These are phyloP conservation scores for Dugesia japonica DNA, from an alignment of 2,888 invertebrate genomes.

Conservation along the genomic window DNA sequence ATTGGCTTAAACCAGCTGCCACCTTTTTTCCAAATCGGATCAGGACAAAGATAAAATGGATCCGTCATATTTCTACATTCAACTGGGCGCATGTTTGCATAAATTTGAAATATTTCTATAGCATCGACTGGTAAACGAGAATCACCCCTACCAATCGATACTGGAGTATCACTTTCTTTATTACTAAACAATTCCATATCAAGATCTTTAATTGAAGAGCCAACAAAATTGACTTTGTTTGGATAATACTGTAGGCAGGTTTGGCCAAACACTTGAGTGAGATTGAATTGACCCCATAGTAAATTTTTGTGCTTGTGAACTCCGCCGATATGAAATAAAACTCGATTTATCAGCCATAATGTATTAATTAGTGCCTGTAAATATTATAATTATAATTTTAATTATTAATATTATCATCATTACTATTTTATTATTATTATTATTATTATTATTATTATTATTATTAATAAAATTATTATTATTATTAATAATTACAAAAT, in stretches of 20 bases:
- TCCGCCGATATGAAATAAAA: conserved; percentile 30
- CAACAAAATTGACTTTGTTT: conserved; percentile 21
- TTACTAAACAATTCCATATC: conserved; percentile 5
- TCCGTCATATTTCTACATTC: conserved; percentile 27
- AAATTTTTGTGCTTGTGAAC: conserved; percentile 33
- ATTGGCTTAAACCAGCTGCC: conserved; percentile 33
- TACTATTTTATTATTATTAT: too few relatives aligned
- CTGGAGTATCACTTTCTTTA: conserved; percentile 22
- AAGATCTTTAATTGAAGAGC: background rate
- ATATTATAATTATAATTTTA: background rate
- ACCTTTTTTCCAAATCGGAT: conserved; percentile 34
- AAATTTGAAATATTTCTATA: conserved; percentile 32
- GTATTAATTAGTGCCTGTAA: conserved; percentile 33
- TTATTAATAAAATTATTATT: too few relatives aligned
- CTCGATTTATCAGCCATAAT: conserved; percentile 32
- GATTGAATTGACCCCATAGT: conserved; percentile 33
- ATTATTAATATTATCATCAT: too few relatives aligned
- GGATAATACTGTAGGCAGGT: conserved; percentile 22
- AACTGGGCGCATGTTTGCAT: conserved; percentile 32
- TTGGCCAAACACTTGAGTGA: conserved; percentile 11
- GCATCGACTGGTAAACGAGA: conserved; percentile 30
- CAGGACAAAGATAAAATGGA: conserved; percentile 32
- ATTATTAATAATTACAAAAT: too few relatives aligned
- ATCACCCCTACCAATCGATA: conserved; percentile 8
- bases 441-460: too few relatives aligned